phyloP scores from a whole-genome alignment of 2,888 invertebrate species.

The Agapetus fuscipes region DNA sequence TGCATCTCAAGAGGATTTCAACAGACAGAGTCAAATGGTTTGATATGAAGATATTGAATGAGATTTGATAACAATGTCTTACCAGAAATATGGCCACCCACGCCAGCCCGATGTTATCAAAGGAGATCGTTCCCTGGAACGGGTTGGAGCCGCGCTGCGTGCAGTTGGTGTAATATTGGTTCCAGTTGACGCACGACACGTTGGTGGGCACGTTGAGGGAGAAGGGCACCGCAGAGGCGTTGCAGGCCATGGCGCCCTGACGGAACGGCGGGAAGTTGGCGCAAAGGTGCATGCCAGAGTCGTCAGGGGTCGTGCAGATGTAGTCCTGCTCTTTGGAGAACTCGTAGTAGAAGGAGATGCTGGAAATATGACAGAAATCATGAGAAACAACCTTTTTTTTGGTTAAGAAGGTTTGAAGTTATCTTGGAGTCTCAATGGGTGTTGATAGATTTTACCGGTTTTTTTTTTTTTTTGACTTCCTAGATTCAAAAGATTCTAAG shows the following conservation, averaged over 20 bases:
- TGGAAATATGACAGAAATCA: slow-evolving; percentile 24
- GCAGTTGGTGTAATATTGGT: slow-evolving; percentile 95
- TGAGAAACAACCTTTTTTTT: too few species aligned
- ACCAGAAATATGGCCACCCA: slow-evolving; percentile 99
- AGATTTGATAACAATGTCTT: slow-evolving; percentile 37
- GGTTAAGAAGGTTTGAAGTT: too few species aligned
- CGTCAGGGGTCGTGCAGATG: slow-evolving; percentile 89
- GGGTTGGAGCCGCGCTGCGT: slow-evolving; percentile 90
- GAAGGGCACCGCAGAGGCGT: slow-evolving; percentile 55
- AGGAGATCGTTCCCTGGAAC: slow-evolving; percentile 97
- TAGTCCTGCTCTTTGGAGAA: slow-evolving; percentile 88
- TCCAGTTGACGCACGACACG: slow-evolving; percentile 93
- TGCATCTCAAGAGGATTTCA: too few species aligned
- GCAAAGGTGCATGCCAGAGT: slow-evolving; percentile 92
- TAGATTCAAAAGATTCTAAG: too few species aligned
- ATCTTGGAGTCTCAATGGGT: too few species aligned
- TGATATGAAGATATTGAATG: too few species aligned
- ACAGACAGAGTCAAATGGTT: too few species aligned
- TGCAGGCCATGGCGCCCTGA: slow-evolving; percentile 66
- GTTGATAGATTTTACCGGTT: too few species aligned
- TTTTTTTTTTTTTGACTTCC: too few species aligned
- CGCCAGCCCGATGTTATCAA: slow-evolving; percentile 99
- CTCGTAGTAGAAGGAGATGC: slow-evolving; percentile 77
- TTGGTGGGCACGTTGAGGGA: slow-evolving; percentile 57
- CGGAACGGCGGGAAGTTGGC: slow-evolving; percentile 71